Conservation (phyloP, 2,888 invertebrate species). For the Hydropsyche betteni region DNA sequence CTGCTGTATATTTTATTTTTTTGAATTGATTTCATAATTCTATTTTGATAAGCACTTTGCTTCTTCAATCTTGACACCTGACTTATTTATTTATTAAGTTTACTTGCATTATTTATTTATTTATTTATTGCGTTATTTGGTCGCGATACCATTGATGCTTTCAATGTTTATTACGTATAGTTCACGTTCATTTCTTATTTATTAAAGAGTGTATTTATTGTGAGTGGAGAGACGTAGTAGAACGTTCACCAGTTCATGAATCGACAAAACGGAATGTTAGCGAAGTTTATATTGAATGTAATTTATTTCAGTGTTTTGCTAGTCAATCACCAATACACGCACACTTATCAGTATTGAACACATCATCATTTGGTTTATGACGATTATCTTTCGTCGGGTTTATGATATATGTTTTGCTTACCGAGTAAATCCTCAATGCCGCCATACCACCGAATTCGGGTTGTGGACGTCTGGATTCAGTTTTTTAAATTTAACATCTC, state of each 20-base stretch:
- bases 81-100: conserved; percentile 30
- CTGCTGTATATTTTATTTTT: conserved; percentile 29
- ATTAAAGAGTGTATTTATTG: conserved; percentile 2
- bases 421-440: conserved; percentile 29
- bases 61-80: conserved; percentile 33
- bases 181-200: conserved; percentile 23
- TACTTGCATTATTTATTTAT: conserved; percentile 40
- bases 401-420: not conserved
- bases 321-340: not conserved
- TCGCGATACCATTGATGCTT: conserved; percentile 41
- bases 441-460: not conserved
- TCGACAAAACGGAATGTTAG: conserved; percentile 10
- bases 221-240: not conserved
- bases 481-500: conserved; percentile 35
- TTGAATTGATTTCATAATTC: conserved; percentile 18
- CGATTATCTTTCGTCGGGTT: not conserved
- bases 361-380: conserved; percentile 3
- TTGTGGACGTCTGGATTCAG: conserved; percentile 7
- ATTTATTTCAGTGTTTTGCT: not conserved
- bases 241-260: not conserved
- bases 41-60: conserved; percentile 32
- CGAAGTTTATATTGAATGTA: not conserved
- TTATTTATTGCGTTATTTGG: conserved; percentile 44
- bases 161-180: conserved; percentile 23
- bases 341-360: conserved; percentile 25